A percentile compares a stretch with the other conserved stretches of the same genome.
Evolutionary conservation across 2,888 invertebrate genomes (phyloP).

Genomic region (Phlogophora meticulosa): DNA sequence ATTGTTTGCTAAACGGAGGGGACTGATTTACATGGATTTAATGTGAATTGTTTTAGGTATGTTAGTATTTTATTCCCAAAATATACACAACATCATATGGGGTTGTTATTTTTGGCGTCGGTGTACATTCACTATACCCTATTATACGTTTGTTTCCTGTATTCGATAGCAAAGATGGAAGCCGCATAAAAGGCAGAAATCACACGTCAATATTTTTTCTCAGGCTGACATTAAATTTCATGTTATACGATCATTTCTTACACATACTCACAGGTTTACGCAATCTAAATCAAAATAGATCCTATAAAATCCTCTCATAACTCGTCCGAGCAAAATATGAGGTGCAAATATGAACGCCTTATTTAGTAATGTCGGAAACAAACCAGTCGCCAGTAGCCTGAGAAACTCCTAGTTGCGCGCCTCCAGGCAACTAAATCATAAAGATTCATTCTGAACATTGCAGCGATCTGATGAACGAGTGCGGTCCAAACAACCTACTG

Average conservation of each 20-base stretch:
- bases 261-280: slow-evolving; percentile 52
- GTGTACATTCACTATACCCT: neutral
- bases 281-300: slow-evolving; percentile 78
- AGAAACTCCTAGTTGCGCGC: slow-evolving; percentile 81
- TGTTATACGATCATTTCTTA: slow-evolving; percentile 50
- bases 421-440: slow-evolving; percentile 85
- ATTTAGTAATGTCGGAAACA: slow-evolving; percentile 86
- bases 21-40: slow-evolving; percentile 25
- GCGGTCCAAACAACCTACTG: slow-evolving; percentile 70
- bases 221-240: slow-evolving; percentile 53
- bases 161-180: slow-evolving; percentile 29
- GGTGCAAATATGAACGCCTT: slow-evolving; percentile 86
- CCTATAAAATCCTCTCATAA: slow-evolving; percentile 71
- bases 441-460: slow-evolving; percentile 85
- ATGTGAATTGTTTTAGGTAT: slow-evolving; percentile 1
- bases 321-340: slow-evolving; percentile 78
- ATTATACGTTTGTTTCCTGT: neutral
- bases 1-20: slow-evolving; percentile 59
- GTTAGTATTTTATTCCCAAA: neutral
- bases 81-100: no score
- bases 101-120: no score
- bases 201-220: slow-evolving; percentile 47
- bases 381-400: slow-evolving; percentile 86
- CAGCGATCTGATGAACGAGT: slow-evolving; percentile 80
- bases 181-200: slow-evolving; percentile 30